Base-by-base conservation (phyloP, 1,140 invertebrate species). In the Aleiodes sp. region DNA sequence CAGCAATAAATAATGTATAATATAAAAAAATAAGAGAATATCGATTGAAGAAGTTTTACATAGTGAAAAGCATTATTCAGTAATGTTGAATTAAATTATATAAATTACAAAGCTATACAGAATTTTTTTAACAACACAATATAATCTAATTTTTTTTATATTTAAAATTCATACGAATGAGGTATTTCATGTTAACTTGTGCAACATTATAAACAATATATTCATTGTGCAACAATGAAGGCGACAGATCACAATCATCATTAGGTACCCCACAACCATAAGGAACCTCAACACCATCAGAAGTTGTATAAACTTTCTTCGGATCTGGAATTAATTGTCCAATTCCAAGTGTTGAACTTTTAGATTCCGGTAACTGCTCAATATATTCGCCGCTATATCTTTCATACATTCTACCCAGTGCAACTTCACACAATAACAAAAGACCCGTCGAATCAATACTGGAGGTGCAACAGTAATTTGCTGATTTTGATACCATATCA, bases 401-500 rank as follows among this genome's bases (percentile, higher is more conserved):
- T 77, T 96, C 93, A 75, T 93, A 94, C 94, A 94, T 96, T 73
- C 96, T 92, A 12, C 96, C 98, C 2, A 99, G 88, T 12, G 97
- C 97, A 0, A 99, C 98, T 82, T 99, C 97, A 83, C 96, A 98
- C 0, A 99, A 87, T 73, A 99, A 74, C 83, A 99, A 78, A 10
- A 99, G 82, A 64, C 96, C 98, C 8, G 90, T 90, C 10, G 91
- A 88, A 80, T 93, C 93, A 39, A 80, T 74, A 1, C 85, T 85
- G 57, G 88, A 91, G 1, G 96, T 94, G 73, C 89, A 92, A 87
- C 98, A 99, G 84, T 99, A 99, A 84, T 99, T 99, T 0, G 98
- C 98, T 1, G 97, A 98, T 84, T 99, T 99, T 0, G 96, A 97
- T 0, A 99, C 96, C 96, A 99, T 98, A 84, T 99, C 98, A 3